A percentile compares a stretch with the other conserved stretches of the same genome.
These are phyloP conservation scores for Nothobranchius kuhntae DNA, from an alignment of 2,113 vertebrate genomes.

Conservation along the genomic window DNA sequence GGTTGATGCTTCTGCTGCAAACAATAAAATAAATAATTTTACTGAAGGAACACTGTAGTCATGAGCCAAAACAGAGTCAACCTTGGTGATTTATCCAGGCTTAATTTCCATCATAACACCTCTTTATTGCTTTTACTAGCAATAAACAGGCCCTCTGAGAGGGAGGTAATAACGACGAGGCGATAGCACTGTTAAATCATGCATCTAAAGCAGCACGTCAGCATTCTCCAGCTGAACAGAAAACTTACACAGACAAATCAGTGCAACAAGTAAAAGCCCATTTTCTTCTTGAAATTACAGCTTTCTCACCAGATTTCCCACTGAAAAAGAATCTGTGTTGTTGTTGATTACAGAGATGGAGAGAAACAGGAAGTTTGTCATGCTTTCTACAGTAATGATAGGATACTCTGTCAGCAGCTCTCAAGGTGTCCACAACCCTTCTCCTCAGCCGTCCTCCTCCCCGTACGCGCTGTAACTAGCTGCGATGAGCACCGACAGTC, in stretches of 20 bases:
- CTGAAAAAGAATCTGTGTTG: constrained; percentile 39
- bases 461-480: constrained; percentile 25
- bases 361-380: constrained; percentile 52
- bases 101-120: constrained; percentile 70
- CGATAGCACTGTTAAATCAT: constrained; percentile 65
- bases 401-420: constrained; percentile 59
- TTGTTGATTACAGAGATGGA: constrained; percentile 52
- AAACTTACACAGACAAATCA: constrained; percentile 35
- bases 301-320: constrained; percentile 40
- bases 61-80: constrained; percentile 53
- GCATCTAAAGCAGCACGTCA: constrained; percentile 57
- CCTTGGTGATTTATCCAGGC: constrained; percentile 58
- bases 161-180: constrained; percentile 60
- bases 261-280: constrained; percentile 20
- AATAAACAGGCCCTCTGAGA: constrained; percentile 60
- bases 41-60: constrained; percentile 46
- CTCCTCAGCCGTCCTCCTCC: constrained; percentile 34
- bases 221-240: constrained; percentile 32
- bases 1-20: constrained; percentile 36
- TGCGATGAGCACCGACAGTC: constrained; percentile 58
- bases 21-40: constrained; percentile 55
- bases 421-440: constrained; percentile 57
- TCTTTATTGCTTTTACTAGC: constrained; percentile 72
- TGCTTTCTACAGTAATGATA: constrained; percentile 54
- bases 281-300: constrained; percentile 38